A percentile compares a stretch with the other conserved stretches of the same genome.
These are phyloP conservation scores for Hemibagrus wyckioides DNA, from an alignment of 2,113 vertebrate genomes.

Conservation along the genomic window DNA sequence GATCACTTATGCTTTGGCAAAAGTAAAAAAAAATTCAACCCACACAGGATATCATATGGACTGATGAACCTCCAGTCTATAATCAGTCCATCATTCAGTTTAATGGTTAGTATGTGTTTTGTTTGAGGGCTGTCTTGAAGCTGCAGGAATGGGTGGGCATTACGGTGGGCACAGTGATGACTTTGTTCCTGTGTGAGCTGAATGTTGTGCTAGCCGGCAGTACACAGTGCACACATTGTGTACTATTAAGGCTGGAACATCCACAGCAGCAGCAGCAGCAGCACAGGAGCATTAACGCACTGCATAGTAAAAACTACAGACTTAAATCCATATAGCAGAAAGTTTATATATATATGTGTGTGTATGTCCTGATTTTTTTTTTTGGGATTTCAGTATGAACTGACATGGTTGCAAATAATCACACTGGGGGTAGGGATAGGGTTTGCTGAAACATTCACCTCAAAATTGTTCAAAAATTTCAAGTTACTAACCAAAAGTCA, in stretches of 20 bases:
- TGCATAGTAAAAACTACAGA: background rate
- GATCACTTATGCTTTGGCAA: background rate
- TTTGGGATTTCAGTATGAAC: background rate
- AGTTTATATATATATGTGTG: background rate
- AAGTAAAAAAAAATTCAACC: background rate
- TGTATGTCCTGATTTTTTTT: background rate
- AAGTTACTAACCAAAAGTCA: background rate
- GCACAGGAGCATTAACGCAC: slow-evolving; percentile 32
- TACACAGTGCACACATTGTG: slow-evolving; percentile 68
- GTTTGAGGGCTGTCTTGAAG: background rate
- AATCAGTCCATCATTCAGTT: background rate
- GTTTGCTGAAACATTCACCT: background rate
- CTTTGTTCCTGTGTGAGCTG: slow-evolving; percentile 63
- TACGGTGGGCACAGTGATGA: slow-evolving; percentile 63
- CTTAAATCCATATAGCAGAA: background rate
- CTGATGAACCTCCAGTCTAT: background rate
- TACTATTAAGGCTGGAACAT: slow-evolving; percentile 27
- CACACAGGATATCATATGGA: background rate
- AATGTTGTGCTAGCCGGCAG: slow-evolving; percentile 47
- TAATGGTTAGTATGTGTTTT: background rate
- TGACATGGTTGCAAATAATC: background rate
- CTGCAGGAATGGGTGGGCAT: slow-evolving; percentile 25
- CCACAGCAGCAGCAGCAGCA: slow-evolving; percentile 29
- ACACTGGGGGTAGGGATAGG: background rate
- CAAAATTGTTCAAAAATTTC: background rate